Percentiles rank a stretch among this genome's conserved stretches.
Evolutionary conservation across 2,888 invertebrate species (phyloP).

Genomic region (Himalopsyche tibetana): DNA sequence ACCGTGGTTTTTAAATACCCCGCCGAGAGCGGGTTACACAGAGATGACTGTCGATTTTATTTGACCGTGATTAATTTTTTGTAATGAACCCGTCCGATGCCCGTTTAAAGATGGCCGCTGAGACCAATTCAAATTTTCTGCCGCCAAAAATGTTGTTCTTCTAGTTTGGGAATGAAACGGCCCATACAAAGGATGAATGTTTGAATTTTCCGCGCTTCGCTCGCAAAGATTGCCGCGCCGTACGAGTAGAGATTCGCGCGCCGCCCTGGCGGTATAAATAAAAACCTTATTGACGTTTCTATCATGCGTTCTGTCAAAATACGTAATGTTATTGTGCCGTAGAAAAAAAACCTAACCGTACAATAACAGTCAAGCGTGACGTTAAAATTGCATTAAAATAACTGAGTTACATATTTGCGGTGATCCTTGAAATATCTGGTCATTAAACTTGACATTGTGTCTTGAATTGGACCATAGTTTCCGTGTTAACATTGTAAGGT

Average conservation of each 20-base stretch:
- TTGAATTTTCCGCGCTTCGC: constrained; percentile 52
- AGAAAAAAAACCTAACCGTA: constrained; percentile 34
- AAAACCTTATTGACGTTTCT: constrained; percentile 49
- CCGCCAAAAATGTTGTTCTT: constrained; percentile 46
- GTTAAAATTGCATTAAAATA: not conserved
- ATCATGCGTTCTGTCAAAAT: constrained; percentile 34
- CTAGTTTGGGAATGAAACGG: constrained; percentile 7
- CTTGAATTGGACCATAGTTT: not conserved
- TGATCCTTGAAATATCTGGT: constrained; percentile 22
- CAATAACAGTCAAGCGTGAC: constrained; percentile 3
- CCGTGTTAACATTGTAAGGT: constrained; percentile 10
- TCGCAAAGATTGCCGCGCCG: constrained; percentile 41
- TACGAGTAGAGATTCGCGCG: constrained; percentile 35
- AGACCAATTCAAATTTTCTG: constrained; percentile 52
- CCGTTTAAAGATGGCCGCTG: constrained; percentile 41
- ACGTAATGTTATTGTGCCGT: constrained; percentile 30
- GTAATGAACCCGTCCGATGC: constrained; percentile 44
- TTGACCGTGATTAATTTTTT: constrained; percentile 58
- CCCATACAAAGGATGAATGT: constrained; percentile 18
- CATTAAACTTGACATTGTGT: constrained; percentile 21
- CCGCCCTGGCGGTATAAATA: constrained; percentile 45
- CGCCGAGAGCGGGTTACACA: constrained; percentile 54
- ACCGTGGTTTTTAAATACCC: constrained; percentile 36
- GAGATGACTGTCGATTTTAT: constrained; percentile 51
- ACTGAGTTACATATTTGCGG: constrained; percentile 21